These are phyloP conservation scores for Sycophila sp. DNA, from an alignment of 1,140 invertebrate genomes.

Conservation along the genomic window DNA sequence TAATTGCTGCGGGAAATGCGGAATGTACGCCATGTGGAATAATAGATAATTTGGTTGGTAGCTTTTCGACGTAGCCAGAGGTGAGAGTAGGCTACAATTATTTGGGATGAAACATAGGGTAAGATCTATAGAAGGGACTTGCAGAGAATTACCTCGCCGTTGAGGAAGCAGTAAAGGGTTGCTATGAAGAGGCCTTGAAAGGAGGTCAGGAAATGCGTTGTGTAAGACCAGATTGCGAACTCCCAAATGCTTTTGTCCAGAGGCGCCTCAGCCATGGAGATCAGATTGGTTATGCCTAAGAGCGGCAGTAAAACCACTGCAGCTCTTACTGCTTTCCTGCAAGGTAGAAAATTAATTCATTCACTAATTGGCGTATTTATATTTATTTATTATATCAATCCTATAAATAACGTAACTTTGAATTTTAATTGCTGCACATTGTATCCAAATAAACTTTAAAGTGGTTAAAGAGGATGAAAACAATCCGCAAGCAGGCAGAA, in stretches of 20 bases:
- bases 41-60: neutral
- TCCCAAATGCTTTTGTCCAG: slow-evolving; percentile 72
- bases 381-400: no score
- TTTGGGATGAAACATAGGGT: neutral
- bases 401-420: no score
- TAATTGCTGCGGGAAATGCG: neutral
- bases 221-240: slow-evolving; percentile 85
- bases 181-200: slow-evolving; percentile 90
- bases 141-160: slow-evolving; percentile 81
- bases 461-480: no score
- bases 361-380: no score
- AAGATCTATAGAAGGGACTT: neutral
- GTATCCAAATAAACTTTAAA: no score
- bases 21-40: no score
- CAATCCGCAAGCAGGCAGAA: no score
- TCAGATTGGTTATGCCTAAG: slow-evolving; percentile 82
- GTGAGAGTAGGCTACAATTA: no score
- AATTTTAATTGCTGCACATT: no score
- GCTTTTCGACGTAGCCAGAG: no score
- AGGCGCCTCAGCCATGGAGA: slow-evolving; percentile 78
- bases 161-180: slow-evolving; percentile 87
- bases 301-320: slow-evolving; percentile 82
- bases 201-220: slow-evolving; percentile 81
- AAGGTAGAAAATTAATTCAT: no score
- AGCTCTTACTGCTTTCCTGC: slow-evolving; percentile 82